phyloP scores from a whole-genome alignment of 2,888 invertebrate species.

The Spodoptera picta region DNA sequence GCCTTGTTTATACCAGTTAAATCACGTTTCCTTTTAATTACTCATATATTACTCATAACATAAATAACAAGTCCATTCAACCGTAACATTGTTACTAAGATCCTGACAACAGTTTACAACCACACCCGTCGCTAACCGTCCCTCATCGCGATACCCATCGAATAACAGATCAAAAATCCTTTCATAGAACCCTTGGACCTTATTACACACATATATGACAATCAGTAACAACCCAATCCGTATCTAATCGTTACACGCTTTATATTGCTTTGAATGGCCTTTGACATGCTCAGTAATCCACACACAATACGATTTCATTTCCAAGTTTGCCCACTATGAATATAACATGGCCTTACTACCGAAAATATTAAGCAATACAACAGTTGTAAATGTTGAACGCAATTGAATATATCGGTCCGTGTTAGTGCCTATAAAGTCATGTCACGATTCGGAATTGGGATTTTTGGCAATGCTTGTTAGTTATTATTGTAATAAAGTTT shows the following conservation, averaged over 20 bases:
- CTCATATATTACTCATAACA: no score
- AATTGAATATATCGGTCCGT: slow-evolving; percentile 40
- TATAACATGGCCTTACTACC: slow-evolving; percentile 17
- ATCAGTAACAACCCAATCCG: slow-evolving; percentile 48
- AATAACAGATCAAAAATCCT: slow-evolving; percentile 35
- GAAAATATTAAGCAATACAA: slow-evolving; percentile 18
- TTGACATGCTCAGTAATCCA: slow-evolving; percentile 54
- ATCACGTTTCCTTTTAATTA: no score
- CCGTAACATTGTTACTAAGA: background rate
- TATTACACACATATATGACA: slow-evolving; percentile 35
- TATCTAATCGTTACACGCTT: slow-evolving; percentile 52
- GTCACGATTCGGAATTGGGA: slow-evolving; percentile 10
- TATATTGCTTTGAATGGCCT: slow-evolving; percentile 44
- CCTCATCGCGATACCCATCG: slow-evolving; percentile 13
- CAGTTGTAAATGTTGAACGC: slow-evolving; percentile 10
- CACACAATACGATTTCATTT: slow-evolving; percentile 54
- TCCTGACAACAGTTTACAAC: slow-evolving; percentile 2
- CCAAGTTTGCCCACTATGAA: slow-evolving; percentile 35
- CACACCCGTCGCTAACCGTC: no score
- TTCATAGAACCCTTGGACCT: slow-evolving; percentile 35
- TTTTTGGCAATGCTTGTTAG: slow-evolving; percentile 10
- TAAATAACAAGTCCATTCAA: no score
- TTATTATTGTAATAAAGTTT: slow-evolving; percentile 1
- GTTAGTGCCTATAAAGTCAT: slow-evolving; percentile 11
- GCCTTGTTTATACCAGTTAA: no score